Percentiles rank a stretch among this genome's conserved stretches.
phyloP scores from a whole-genome alignment of 2,113 vertebrate species.

The Mormyrus iriodes region DNA sequence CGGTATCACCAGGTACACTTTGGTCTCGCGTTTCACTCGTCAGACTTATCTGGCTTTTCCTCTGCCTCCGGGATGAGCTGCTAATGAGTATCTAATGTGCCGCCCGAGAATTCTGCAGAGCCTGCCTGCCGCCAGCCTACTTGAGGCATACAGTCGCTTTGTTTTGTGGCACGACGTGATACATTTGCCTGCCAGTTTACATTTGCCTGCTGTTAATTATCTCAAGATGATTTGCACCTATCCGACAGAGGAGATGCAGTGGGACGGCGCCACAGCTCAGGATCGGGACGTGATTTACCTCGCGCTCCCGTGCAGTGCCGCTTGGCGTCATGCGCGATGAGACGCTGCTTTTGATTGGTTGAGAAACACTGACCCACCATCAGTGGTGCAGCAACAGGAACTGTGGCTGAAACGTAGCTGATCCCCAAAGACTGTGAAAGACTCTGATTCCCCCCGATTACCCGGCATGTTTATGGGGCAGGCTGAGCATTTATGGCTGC shows the following conservation, averaged over 20 bases:
- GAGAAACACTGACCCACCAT: neutral
- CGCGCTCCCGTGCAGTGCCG: too few species aligned
- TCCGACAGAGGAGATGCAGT: neutral
- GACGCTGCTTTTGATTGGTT: neutral
- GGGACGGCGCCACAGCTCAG: neutral
- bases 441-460: neutral
- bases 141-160: neutral
- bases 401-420: neutral
- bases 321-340: neutral
- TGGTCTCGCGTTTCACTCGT: neutral
- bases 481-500: neutral
- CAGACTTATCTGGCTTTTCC: neutral
- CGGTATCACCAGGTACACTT: slow-evolving; percentile 83
- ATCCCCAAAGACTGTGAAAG: neutral
- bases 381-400: neutral
- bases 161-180: neutral
- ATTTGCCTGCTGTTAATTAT: neutral
- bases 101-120: neutral
- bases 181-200: neutral
- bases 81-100: neutral
- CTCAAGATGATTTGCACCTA: neutral
- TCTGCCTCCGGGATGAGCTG: neutral
- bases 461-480: neutral
- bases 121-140: neutral
- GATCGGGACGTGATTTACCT: neutral